Base-by-base conservation (phyloP, 2,113 vertebrate species). In the Circaetus cinerascens region DNA sequence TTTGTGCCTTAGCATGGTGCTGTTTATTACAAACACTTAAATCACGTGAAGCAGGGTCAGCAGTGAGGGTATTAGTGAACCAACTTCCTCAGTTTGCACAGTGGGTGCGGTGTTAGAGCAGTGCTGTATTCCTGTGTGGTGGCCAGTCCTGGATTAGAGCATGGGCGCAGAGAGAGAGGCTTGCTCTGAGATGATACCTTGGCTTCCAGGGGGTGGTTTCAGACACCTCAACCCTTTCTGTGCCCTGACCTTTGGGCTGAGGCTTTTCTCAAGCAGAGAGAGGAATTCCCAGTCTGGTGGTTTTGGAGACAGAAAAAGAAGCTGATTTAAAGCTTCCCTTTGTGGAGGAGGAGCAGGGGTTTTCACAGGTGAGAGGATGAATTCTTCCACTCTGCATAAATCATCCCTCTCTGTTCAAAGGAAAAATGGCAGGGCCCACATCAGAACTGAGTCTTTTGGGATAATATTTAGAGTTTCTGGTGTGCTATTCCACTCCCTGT, bases 111-210 rank as follows among this genome's bases (percentile, higher is more conserved):
- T 64, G 27, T 40, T 73, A 45, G 18, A 60, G 71, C 51, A 29
- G 25, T 32, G n/a, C 51, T 74, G 0, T 23, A 73, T 76, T 59
- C 41, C 38, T 2, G 0, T 25, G 40, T 4, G 3, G 5, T 38
- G 30, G 51, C 9, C 18, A 9, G 55, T 36, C 53, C 36, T 83
- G 60, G 38, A 3, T 57, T 45, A 77, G 51, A 36, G 45, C 27
- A 3, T 10, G 30, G 67, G 7, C 20, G 11, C 76, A 18, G 22
- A 30, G 41, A 64, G 38, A 23, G 11, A 32, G 34, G 19, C 69
- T 68, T 93, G 56, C 34, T 81, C 60, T 75, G 53, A 73, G 13
- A 7, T 53, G 36, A 15, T 40, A 25, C 11, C 17, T 67, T 62
- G 69, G 11, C 38, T 60, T 86, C 46, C 40, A 5, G 38, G 36